Conservation (phyloP, 1,140 invertebrate species). For the Lordiphosa mommai region DNA sequence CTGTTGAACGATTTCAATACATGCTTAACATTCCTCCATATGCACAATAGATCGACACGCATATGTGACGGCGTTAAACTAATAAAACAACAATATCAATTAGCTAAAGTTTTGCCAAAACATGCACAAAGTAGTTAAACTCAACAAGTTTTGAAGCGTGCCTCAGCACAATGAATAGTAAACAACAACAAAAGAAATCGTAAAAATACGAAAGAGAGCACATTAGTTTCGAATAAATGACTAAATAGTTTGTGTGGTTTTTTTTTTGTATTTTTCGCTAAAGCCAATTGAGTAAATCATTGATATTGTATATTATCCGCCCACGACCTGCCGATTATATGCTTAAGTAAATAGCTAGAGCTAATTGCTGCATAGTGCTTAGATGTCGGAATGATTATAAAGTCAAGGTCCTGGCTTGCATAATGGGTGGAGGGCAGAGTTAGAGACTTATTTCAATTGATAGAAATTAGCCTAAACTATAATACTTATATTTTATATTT, state of each 20-base stretch:
- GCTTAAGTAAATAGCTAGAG: too few species aligned
- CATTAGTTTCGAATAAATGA: too few species aligned
- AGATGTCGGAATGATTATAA: slow-evolving; percentile 23
- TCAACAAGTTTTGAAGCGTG: slow-evolving; percentile 16
- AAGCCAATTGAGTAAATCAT: background rate
- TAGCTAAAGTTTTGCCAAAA: too few species aligned
- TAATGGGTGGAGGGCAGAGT: background rate
- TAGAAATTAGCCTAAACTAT: slow-evolving; percentile 52
- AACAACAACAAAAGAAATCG: slow-evolving; percentile 1
- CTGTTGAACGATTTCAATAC: too few species aligned
- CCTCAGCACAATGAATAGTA: background rate
- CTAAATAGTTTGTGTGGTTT: background rate
- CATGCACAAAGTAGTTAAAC: background rate
- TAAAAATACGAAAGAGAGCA: too few species aligned
- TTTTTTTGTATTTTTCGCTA: background rate
- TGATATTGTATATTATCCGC: background rate
- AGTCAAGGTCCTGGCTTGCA: slow-evolving; percentile 38
- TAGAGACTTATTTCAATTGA: slow-evolving; percentile 37
- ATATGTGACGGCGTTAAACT: too few species aligned
- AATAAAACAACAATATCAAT: too few species aligned
- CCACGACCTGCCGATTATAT: background rate
- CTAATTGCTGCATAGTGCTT: slow-evolving; percentile 10
- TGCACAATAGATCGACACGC: too few species aligned
- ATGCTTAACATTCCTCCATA: too few species aligned
- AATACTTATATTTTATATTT: background rate